These are phyloP conservation scores for Ips nitidus DNA, from an alignment of 1,140 invertebrate genomes.

Conservation along the genomic window DNA sequence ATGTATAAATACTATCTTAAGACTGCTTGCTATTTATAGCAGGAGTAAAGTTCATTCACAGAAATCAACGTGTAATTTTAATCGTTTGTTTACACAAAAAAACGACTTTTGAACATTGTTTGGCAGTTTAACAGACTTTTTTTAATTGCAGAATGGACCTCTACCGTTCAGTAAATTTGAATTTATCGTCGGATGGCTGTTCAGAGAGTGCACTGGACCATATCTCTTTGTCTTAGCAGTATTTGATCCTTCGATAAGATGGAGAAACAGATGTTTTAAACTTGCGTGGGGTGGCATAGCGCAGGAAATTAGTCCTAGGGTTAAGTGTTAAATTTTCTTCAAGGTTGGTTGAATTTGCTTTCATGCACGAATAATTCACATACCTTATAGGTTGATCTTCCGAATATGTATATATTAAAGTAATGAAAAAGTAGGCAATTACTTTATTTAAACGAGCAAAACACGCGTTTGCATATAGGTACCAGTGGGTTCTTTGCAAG, in stretches of 20 bases:
- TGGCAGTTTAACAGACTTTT: neutral
- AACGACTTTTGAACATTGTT: too few relatives aligned
- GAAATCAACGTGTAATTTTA: too few relatives aligned
- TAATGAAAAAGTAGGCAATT: neutral
- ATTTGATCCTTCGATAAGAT: constrained; percentile 84
- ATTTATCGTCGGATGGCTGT: constrained; percentile 94
- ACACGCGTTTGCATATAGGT: too few relatives aligned
- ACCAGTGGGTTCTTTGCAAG: too few relatives aligned
- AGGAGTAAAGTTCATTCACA: too few relatives aligned
- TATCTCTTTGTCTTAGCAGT: constrained; percentile 84
- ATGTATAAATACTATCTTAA: too few relatives aligned
- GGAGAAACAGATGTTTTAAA: constrained; percentile 86
- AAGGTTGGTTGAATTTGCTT: neutral
- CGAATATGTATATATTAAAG: constrained; percentile 7
- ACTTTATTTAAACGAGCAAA: too few relatives aligned
- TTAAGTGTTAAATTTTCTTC: constrained; percentile 43
- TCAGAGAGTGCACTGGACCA: constrained; percentile 87
- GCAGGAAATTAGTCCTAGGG: constrained; percentile 74
- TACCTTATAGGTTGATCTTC: too few relatives aligned
- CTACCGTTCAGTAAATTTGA: constrained; percentile 95
- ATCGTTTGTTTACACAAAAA: too few relatives aligned
- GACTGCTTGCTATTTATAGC: too few relatives aligned
- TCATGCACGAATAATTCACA: neutral
- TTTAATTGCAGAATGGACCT: constrained; percentile 76
- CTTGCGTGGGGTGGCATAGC: constrained; percentile 92